Evolutionary conservation across 2,113 vertebrate genomes (phyloP), one percentile per base, ranked within the genome.

Genomic region (Brachypteracias leptosomus): DNA sequence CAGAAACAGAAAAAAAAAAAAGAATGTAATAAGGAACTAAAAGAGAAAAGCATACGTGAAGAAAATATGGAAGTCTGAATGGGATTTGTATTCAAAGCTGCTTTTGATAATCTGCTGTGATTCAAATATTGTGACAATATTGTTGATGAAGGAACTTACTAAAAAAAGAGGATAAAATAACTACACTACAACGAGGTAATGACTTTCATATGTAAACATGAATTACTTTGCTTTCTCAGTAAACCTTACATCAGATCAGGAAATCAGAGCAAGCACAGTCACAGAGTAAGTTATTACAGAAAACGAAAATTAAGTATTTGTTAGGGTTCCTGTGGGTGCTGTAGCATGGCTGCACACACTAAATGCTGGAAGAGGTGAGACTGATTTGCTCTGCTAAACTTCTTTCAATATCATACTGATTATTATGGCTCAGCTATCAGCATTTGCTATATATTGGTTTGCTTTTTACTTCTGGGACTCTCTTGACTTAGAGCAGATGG

Each of bases 1-100:
- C 31, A 90, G 90, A 97, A 96, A 82, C 31, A 95, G 58, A 81
- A 90, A 87, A 71, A 21, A 8, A 67, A 54, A 90, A 87, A 74
- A 21, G 9, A 67, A 54, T 9, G 9, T 57, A 92, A 83, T 51
- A 73, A 77, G 40, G 59, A 95, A 91, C n/a, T 93, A 70, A 49
- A 93, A 46, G 17, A 77, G 25, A 59, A 68, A 85, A 59, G 1
- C 5, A 11, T 65, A 81, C 24, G 16, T 51, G 16, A 84, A 91
- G 93, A 6, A 93, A 90, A 35, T 24, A 65, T 51, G 16, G 21
- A 14, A 44, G 7, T 58, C 25, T 82, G 86, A 88, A 46, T 26
- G 65, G 17, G 9, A 70, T 82, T 86, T 75, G 18, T 16, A 26
- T 72, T 77, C 59, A 61, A 85, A 49, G 0, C 4, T 54, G 20